Conservation (phyloP, 1,140 invertebrate species). For the Sycobia sp. region DNA sequence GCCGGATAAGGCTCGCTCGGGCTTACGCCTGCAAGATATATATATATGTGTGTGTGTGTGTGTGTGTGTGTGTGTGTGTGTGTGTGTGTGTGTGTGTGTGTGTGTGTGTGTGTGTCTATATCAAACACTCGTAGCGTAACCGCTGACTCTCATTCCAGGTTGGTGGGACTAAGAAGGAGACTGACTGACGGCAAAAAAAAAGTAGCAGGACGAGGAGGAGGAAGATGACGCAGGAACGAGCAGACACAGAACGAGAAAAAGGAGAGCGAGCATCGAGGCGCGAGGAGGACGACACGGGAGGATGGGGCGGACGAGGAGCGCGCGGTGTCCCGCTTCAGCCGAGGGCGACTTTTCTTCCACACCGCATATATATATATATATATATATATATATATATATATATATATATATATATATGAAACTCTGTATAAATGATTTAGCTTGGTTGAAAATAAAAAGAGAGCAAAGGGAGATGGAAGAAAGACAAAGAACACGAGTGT, state of each 20-base stretch:
- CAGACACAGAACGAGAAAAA: no score
- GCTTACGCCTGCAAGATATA: not conserved
- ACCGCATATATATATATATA: no score
- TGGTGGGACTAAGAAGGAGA: slow-evolving; percentile 27
- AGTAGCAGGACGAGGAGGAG: not conserved
- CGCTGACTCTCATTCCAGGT: slow-evolving; percentile 22
- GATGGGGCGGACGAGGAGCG: not conserved
- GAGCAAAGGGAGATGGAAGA: slow-evolving; percentile 13
- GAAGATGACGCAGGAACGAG: no score
- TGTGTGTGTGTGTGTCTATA: no score
- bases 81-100: no score
- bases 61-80: no score
- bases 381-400: no score
- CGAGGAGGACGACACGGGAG: not conserved
- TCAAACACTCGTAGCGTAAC: slow-evolving; percentile 19
- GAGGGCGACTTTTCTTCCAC: slow-evolving; percentile 26
- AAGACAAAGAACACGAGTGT: slow-evolving; percentile 13
- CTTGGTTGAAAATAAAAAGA: slow-evolving; percentile 34
- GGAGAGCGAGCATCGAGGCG: no score
- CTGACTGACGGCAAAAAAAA: not conserved
- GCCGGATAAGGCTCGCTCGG: not conserved
- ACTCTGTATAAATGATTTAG: slow-evolving; percentile 33
- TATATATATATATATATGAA: no score
- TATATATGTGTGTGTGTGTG: no score
- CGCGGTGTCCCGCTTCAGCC: not conserved